Evolutionary conservation across 2,888 invertebrate species (phyloP).

Genomic region (Euplagia quadripunctaria): DNA sequence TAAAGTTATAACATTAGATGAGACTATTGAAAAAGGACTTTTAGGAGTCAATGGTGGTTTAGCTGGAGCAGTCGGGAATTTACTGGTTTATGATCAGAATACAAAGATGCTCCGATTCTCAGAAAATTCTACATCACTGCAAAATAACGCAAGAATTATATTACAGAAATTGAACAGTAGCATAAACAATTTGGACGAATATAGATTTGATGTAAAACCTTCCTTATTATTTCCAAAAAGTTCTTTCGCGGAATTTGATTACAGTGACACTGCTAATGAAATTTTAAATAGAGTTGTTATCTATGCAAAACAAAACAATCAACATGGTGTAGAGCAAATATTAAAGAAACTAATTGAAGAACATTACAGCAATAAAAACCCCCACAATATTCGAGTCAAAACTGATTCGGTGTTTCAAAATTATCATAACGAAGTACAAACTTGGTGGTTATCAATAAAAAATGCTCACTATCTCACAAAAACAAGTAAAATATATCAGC

Average conservation of each 20-base stretch:
- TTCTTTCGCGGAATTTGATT: constrained; percentile 9
- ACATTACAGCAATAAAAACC: not conserved
- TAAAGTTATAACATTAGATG: constrained; percentile 28
- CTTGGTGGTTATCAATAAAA: constrained; percentile 25
- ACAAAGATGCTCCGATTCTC: constrained; percentile 24
- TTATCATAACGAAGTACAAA: constrained; percentile 32
- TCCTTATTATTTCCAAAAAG: constrained; percentile 29
- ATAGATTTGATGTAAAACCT: constrained; percentile 23
- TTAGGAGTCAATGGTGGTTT: constrained; percentile 23
- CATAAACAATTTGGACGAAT: constrained; percentile 21
- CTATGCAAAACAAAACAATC: constrained; percentile 31
- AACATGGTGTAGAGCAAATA: constrained; percentile 17
- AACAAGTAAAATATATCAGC: constrained; percentile 17
- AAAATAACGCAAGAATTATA: constrained; percentile 14
- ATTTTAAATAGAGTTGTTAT: constrained; percentile 35
- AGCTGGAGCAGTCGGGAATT: constrained; percentile 29
- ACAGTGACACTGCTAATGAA: constrained; percentile 11
- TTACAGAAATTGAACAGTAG: not conserved
- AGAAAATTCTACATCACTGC: constrained; percentile 10
- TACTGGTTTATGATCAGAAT: constrained; percentile 26
- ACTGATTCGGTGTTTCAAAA: constrained; percentile 29
- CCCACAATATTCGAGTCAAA: constrained; percentile 11
- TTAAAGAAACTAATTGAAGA: constrained; percentile 23
- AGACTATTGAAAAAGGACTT: constrained; percentile 15
- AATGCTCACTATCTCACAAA: constrained; percentile 9